Percentiles rank a stretch among this genome's conserved stretches.
These are phyloP conservation scores for Tribolium madens DNA, from an alignment of 1,140 invertebrate genomes.

Conservation along the genomic window DNA sequence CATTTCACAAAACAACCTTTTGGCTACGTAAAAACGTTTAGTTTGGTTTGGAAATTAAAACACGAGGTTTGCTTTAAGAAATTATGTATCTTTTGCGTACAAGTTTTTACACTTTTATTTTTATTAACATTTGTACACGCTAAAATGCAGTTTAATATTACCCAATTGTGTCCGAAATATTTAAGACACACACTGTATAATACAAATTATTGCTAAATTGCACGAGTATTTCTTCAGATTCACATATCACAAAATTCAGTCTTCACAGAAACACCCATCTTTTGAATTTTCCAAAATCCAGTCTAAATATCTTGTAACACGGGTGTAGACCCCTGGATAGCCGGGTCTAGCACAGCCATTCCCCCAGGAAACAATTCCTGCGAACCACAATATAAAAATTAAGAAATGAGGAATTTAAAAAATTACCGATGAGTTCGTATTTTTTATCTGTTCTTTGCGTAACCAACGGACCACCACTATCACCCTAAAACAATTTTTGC, in stretches of 20 bases:
- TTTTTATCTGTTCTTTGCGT: slow-evolving; percentile 77
- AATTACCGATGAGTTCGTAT: slow-evolving; percentile 81
- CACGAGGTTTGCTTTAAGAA: too few species aligned
- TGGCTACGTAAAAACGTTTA: too few species aligned
- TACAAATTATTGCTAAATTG: slow-evolving; percentile 23
- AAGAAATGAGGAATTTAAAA: too few species aligned
- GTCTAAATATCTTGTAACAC: slow-evolving; percentile 79
- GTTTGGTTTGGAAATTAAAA: too few species aligned
- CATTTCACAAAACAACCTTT: too few species aligned
- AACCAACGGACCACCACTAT: slow-evolving; percentile 91
- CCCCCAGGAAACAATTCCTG: slow-evolving; percentile 68
- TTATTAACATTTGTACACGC: too few species aligned
- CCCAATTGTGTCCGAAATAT: not conserved
- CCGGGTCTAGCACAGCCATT: slow-evolving; percentile 78
- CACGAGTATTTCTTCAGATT: slow-evolving; percentile 13
- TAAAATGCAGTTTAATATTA: too few species aligned
- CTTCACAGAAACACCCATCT: slow-evolving; percentile 78
- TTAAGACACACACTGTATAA: not conserved
- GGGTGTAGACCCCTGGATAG: slow-evolving; percentile 85
- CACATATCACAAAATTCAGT: slow-evolving; percentile 60
- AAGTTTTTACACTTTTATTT: too few species aligned
- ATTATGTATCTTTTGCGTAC: too few species aligned
- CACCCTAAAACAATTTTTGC: slow-evolving; percentile 75
- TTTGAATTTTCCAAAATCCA: slow-evolving; percentile 83
- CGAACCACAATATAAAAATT: slow-evolving; percentile 41